Base-by-base conservation (phyloP, 2,888 invertebrate genomes). In the Aplocera efformata region DNA sequence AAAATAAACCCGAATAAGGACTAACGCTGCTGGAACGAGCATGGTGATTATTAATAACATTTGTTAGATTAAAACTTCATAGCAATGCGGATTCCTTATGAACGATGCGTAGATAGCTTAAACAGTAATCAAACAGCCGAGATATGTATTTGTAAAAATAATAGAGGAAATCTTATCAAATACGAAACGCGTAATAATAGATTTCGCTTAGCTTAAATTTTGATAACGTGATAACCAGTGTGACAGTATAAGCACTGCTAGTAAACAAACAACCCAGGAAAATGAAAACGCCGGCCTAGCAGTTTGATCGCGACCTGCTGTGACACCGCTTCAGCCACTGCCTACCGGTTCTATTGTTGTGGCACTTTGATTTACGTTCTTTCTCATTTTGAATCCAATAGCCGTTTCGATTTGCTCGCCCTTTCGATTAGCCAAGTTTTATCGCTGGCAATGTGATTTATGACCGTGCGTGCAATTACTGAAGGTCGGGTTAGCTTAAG, bases 1-100 rank as follows among this genome's bases (percentile, higher is more conserved):
- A 59, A 54, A 36, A 61, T 65, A 60, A 57, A 60, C 54, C 61
- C 65, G 52, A 63, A 67, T 67, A 72, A 64, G 69, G 61, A 65
- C 61, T 53, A 54, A 49, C 56, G 58, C 58, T 56, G 58, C 52
- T 44, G 51, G 58, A 55, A 58, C 60, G 49, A 56, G 58, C 57
- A 51, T 53, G 60, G 66, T 70, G 68, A 68, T 63, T 67, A 60
- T 60, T 46, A 45, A 53, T 60, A 43, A 53, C 44, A 53, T 44
- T 51, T 56, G 53, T 50, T 50, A 53, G 53, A 53, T 54, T 45
- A 37, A 28, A 32, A 17, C 13, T 17, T 17, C 13, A 17, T 17
- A 3, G 13, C 5, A 17, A 17, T 3, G 13, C 13, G 13, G 13
- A 17, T 17, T 17, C 5, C 13, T 17, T 17, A 17, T 17, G 13